Conservation (phyloP, 2,888 invertebrate species). For the Adineta ricciae region DNA sequence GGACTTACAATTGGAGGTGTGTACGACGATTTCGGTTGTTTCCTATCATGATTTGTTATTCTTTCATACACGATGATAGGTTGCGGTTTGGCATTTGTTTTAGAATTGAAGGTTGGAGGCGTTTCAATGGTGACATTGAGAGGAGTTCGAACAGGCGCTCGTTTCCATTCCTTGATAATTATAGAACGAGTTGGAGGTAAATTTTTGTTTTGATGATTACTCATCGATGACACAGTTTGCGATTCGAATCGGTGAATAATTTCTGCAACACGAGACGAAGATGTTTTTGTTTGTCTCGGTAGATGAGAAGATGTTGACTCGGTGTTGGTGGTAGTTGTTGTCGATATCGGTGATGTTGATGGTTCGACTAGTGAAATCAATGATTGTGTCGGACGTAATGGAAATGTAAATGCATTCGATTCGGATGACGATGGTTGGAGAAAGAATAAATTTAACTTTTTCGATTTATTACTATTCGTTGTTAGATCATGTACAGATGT, state of each 20-base stretch:
- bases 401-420: neutral
- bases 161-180: neutral
- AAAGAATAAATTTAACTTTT: neutral
- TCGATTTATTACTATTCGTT: neutral
- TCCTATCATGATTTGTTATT: neutral
- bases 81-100: neutral
- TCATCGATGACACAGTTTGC: neutral
- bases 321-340: no score
- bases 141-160: neutral
- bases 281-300: neutral
- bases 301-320: no score
- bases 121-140: neutral
- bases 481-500: neutral
- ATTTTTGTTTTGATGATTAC: neutral
- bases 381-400: neutral
- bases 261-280: slow-evolving; percentile 3
- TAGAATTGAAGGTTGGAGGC: neutral
- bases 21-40: neutral
- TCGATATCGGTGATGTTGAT: neutral
- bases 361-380: neutral
- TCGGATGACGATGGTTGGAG: neutral
- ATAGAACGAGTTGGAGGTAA: neutral
- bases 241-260: slow-evolving; percentile 13
- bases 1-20: neutral
- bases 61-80: neutral